A percentile compares a stretch with the other conserved stretches of the same genome.
Evolutionary conservation across 2,113 vertebrate species (phyloP).

Genomic region (Plectropomus leopardus): DNA sequence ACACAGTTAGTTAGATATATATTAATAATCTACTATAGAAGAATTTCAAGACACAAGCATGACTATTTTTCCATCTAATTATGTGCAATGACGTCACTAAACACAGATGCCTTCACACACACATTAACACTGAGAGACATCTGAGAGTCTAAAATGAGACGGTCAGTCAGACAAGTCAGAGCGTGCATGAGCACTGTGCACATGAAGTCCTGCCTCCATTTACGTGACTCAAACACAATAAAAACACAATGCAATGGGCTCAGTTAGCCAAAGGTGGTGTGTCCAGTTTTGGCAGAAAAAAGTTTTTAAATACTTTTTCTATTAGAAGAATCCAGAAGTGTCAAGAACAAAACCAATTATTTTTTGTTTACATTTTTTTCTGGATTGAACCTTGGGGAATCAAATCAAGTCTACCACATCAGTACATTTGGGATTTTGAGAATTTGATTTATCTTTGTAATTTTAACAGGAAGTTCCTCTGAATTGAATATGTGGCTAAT

Average conservation of each 20-base stretch:
- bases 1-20: too few relatives aligned
- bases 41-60: too few relatives aligned
- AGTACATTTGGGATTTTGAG: background rate
- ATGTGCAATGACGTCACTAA: background rate
- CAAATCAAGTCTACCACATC: background rate
- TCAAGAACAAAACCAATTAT: background rate
- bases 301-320: background rate
- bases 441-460: background rate
- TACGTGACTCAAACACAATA: conserved; percentile 6
- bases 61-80: too few relatives aligned
- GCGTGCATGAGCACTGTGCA: conserved; percentile 17
- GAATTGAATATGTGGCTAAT: background rate
- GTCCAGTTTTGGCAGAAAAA: background rate
- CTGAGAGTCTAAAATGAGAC: conserved; percentile 40
- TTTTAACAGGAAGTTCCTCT: background rate
- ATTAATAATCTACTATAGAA: too few relatives aligned
- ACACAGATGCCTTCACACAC: background rate
- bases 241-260: background rate
- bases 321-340: background rate
- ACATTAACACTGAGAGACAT: conserved; percentile 33
- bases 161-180: conserved; percentile 21
- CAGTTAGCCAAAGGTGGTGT: background rate
- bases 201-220: conserved; percentile 22
- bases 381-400: background rate
- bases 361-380: background rate